These are phyloP conservation scores for Caenorhabditis afra DNA, from an alignment of 2,888 invertebrate genomes.

Conservation along the genomic window DNA sequence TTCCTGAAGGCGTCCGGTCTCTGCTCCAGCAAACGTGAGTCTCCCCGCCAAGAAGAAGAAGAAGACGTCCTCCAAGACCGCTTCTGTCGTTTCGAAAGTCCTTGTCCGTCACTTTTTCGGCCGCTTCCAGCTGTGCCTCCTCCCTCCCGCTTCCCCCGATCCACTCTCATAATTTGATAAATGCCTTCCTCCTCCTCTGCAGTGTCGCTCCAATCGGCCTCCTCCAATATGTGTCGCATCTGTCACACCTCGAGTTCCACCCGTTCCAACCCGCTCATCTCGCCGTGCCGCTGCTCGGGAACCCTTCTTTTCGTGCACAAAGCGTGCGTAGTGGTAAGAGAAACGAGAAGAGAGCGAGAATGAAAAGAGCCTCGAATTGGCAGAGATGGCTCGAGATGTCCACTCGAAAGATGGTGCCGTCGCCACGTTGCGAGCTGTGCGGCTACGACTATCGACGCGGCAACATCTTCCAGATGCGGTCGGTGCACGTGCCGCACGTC, in stretches of 20 bases:
- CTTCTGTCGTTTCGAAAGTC: not conserved
- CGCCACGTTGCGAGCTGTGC: slow-evolving; percentile 83
- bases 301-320: slow-evolving; percentile 83
- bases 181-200: slow-evolving; percentile 42
- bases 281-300: slow-evolving; percentile 84
- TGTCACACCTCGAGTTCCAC: slow-evolving; percentile 81
- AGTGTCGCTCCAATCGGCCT: slow-evolving; percentile 62
- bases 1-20: slow-evolving; percentile 50
- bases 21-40: slow-evolving; percentile 56
- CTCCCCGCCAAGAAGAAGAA: too few species aligned
- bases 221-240: slow-evolving; percentile 82
- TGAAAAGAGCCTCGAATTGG: slow-evolving; percentile 36
- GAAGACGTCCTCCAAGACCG: too few species aligned
- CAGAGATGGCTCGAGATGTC: slow-evolving; percentile 84
- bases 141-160: not conserved
- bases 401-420: slow-evolving; percentile 82
- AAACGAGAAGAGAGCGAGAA: not conserved
- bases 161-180: slow-evolving; percentile 4
- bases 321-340: slow-evolving; percentile 82
- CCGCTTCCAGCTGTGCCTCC: slow-evolving; percentile 16
- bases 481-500: slow-evolving; percentile 51
- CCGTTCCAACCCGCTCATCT: slow-evolving; percentile 81
- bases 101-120: slow-evolving; percentile 20
- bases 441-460: slow-evolving; percentile 83
- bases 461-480: slow-evolving; percentile 82